Evolutionary conservation across 2,797 vertebrate species (phyloP).

Genomic region (Xenops minutus): DNA sequence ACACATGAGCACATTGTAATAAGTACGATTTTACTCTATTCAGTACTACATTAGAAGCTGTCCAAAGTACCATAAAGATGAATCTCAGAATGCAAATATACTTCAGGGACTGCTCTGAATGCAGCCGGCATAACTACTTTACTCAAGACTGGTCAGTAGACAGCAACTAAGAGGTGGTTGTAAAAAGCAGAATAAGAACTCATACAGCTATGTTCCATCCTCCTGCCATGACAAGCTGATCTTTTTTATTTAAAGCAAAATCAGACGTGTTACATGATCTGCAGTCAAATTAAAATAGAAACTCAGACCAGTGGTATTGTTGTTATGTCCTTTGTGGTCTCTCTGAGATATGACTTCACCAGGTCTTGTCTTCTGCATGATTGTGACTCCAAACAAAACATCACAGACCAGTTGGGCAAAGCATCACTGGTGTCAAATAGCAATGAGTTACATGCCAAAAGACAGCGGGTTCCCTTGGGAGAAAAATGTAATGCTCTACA

Average conservation of each 20-base stretch:
- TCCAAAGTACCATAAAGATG: background rate
- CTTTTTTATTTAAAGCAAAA: background rate
- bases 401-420: background rate
- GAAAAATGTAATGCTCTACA: background rate
- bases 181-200: background rate
- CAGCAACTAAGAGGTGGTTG: accelerated
- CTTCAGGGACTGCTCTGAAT: background rate
- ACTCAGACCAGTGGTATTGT: background rate
- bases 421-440: background rate
- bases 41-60: background rate
- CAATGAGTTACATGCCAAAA: background rate
- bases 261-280: background rate
- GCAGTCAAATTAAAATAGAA: background rate
- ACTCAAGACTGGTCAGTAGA: background rate
- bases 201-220: background rate
- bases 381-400: background rate
- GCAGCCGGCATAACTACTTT: background rate
- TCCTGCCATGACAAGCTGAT: background rate
- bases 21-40: background rate
- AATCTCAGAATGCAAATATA: background rate
- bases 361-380: background rate
- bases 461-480: background rate
- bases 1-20: background rate
- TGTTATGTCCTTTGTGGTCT: background rate
- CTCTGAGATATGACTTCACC: background rate